These are phyloP conservation scores for Macrotis lagotis DNA, from an alignment of 2,113 vertebrate genomes.

Conservation along the genomic window DNA sequence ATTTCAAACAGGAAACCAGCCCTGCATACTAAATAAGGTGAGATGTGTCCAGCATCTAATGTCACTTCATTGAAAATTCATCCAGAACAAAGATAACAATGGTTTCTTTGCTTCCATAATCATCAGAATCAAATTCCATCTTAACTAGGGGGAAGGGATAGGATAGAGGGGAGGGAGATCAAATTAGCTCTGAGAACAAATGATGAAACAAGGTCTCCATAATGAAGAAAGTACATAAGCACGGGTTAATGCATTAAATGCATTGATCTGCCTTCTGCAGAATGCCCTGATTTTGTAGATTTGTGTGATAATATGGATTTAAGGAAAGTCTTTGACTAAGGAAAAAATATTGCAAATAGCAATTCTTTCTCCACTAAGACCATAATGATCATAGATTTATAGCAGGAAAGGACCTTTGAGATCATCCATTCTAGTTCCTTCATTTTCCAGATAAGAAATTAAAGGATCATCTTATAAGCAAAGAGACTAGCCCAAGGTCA, in stretches of 20 bases:
- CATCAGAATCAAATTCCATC: conserved; percentile 25
- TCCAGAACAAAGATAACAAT: neutral
- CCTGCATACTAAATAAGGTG: conserved; percentile 2
- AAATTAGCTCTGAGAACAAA: neutral
- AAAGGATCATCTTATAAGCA: neutral
- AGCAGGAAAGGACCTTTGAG: neutral
- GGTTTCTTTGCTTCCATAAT: neutral
- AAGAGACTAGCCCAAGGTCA: neutral
- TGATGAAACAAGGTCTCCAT: neutral
- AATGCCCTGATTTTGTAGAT: neutral
- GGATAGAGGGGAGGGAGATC: neutral
- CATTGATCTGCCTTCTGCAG: neutral
- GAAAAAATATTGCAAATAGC: neutral
- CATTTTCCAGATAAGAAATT: conserved; percentile 40
- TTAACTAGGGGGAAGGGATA: neutral
- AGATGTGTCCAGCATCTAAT: neutral
- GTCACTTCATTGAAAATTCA: neutral
- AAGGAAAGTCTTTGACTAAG: neutral
- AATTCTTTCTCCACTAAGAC: neutral
- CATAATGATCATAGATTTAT: neutral
- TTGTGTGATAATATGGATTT: neutral
- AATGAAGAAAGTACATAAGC: neutral
- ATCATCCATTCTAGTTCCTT: neutral
- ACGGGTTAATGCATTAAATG: neutral
- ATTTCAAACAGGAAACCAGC: conserved; percentile 5